Evolutionary conservation across 2,888 invertebrate genomes (phyloP), one percentile per base, ranked within the genome.

Genomic region (Melitaea athalia): DNA sequence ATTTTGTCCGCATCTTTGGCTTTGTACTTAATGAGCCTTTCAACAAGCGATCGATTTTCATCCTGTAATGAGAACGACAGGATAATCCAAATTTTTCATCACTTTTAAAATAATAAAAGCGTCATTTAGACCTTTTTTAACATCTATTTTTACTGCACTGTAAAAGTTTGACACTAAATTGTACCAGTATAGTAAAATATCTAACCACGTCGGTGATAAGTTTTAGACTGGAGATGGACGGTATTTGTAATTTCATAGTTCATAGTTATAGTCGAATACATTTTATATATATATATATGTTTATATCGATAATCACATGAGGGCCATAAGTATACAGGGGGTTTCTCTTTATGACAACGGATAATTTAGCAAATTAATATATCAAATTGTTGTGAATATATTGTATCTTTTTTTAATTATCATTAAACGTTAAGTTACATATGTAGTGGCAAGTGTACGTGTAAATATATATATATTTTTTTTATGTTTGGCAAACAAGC

Each of bases 1-100:
- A 99, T 95, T 88, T 96, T 96, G 81, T 99, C 99, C 0, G 99
- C 99, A 93, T 98, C 98, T 90, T 97, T 96, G 62, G 97, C 95
- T 91, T 99, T 99, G 85, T 97, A 96, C 77, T 96, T 96, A 87
- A 99, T 97, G 78, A 98, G 94, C 77, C 98, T 94, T 75, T 98
- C 97, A 68, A 98, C 94, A 75, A 98, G 91, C 74, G 96, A 94
- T 52, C 96, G 94, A 90, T 98, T 97, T 93, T 98, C 98, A 82
- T 96, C 96, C 96, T 98, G 93, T 72, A 95, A 94, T 67, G 69
- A 78, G 76, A 80, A 78, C 50, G 72, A 65, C 65, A 15, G 17
- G 68, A 73, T 63, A 45, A 45, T 61, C 14, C 24, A 45, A 0
- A 52, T n/a, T 52, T 66, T 50, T 43, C 17, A 7, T 24, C 31